A percentile compares a stretch with the other conserved stretches of the same genome.
Evolutionary conservation across 2,113 vertebrate species (phyloP).

Genomic region (Recurvirostra avosetta): DNA sequence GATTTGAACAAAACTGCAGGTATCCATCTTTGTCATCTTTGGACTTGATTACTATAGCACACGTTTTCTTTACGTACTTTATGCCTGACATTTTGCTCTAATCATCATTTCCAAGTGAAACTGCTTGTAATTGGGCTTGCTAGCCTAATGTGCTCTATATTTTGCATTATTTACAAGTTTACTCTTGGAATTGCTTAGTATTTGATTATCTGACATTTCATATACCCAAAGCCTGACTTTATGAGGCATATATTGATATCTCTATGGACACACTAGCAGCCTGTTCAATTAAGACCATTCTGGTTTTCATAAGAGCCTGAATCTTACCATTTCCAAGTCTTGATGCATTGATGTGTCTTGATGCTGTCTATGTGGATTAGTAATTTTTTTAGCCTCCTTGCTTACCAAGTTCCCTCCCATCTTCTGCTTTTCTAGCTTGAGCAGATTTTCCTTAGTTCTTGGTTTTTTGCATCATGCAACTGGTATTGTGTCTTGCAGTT

Average conservation of each 20-base stretch:
- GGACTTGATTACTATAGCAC: slow-evolving; percentile 28
- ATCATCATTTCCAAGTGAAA: slow-evolving; percentile 46
- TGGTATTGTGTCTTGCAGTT: neutral
- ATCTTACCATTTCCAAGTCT: neutral
- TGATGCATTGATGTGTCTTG: neutral
- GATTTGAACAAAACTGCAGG: slow-evolving; percentile 20
- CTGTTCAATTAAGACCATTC: neutral
- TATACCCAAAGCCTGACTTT: neutral
- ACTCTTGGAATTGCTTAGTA: neutral
- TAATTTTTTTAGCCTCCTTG: neutral
- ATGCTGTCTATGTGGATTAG: neutral
- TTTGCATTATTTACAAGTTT: slow-evolving; percentile 44
- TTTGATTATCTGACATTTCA: slow-evolving; percentile 21
- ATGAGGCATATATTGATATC: neutral
- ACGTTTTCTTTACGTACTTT: neutral
- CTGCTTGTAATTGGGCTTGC: neutral
- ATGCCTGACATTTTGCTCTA: slow-evolving; percentile 8
- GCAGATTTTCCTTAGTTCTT: neutral
- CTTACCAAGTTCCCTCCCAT: neutral
- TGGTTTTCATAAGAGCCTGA: neutral
- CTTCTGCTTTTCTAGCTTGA: neutral
- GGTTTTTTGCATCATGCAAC: neutral
- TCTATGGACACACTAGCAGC: neutral
- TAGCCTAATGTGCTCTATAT: neutral
- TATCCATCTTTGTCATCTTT: slow-evolving; percentile 34